A percentile compares a stretch with the other conserved stretches of the same genome.
Evolutionary conservation across 2,113 vertebrate species (phyloP).

Genomic region (Polypterus senegalus): DNA sequence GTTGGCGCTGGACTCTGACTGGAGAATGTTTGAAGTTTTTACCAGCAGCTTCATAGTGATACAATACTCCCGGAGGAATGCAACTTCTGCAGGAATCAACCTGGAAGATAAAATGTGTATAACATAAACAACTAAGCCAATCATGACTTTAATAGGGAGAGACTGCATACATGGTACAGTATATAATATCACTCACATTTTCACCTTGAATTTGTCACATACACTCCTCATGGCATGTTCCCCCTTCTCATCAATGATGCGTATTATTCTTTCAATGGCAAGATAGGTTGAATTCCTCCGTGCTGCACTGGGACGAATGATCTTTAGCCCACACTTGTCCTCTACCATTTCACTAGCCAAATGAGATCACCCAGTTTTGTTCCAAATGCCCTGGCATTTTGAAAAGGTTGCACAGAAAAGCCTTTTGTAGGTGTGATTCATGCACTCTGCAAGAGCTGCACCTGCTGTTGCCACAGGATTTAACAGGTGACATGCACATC

Average conservation of each 20-base stretch:
- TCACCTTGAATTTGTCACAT: conserved; percentile 14
- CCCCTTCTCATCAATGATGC: conserved; percentile 3
- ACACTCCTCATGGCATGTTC: conserved; percentile 12
- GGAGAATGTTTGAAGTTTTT: conserved; percentile 13
- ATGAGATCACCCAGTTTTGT: conserved; percentile 4
- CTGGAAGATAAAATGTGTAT: conserved; percentile 14
- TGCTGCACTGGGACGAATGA: not conserved
- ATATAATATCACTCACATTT: conserved; percentile 12
- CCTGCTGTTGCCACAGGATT: conserved; percentile 9
- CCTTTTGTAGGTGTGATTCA: conserved; percentile 3
- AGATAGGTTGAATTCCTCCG: conserved; percentile 7
- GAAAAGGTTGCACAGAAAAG: conserved; percentile 4
- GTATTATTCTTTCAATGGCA: conserved; percentile 1
- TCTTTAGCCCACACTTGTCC: conserved; percentile 4
- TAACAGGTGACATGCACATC: conserved; percentile 15
- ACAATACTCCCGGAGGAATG: conserved; percentile 5
- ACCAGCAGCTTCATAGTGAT: conserved; percentile 9
- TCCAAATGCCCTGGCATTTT: not conserved
- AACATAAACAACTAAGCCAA: conserved; percentile 3
- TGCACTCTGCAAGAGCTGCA: conserved; percentile 4
- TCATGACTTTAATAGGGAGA: not conserved
- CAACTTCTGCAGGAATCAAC: conserved; percentile 17
- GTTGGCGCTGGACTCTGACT: conserved; percentile 12
- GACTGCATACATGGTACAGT: not conserved
- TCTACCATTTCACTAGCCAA: conserved; percentile 9